Conservation (phyloP, 2,797 vertebrate genomes). For the Crypturellus tataupa region DNA sequence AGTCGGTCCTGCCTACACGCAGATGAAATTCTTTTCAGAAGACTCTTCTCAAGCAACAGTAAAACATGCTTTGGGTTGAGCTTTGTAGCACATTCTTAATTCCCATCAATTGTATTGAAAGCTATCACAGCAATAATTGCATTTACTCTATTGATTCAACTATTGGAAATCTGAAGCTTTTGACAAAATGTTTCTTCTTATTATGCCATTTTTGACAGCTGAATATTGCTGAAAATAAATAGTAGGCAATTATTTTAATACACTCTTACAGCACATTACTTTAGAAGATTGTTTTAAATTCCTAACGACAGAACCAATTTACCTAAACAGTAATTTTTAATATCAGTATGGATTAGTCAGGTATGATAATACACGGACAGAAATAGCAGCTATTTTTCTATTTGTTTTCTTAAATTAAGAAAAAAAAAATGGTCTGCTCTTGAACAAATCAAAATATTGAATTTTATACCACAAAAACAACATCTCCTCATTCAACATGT, state of each 20-base stretch:
- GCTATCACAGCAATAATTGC: neutral
- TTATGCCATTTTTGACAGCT: constrained; percentile 51
- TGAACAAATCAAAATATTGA: neutral
- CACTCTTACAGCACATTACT: constrained; percentile 51
- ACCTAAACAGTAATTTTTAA: constrained; percentile 63
- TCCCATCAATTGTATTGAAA: neutral
- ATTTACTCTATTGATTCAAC: constrained; percentile 29
- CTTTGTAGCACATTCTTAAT: neutral
- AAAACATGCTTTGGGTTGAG: neutral
- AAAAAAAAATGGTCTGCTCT: neutral
- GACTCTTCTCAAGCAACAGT: neutral
- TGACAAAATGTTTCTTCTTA: neutral
- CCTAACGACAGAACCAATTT: constrained; percentile 52
- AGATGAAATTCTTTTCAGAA: neutral
- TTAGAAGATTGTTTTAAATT: constrained; percentile 64
- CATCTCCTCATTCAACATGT: neutral
- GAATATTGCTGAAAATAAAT: constrained; percentile 65
- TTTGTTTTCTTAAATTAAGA: constrained; percentile 19
- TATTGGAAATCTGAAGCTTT: constrained; percentile 25
- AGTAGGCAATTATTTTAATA: constrained; percentile 71
- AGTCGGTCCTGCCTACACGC: no score
- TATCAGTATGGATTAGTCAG: constrained; percentile 11
- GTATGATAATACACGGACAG: neutral
- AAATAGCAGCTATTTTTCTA: neutral
- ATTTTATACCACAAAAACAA: neutral